These are phyloP conservation scores for Melipona quadrifasciata DNA, from an alignment of 1,140 invertebrate species.

Conservation along the genomic window DNA sequence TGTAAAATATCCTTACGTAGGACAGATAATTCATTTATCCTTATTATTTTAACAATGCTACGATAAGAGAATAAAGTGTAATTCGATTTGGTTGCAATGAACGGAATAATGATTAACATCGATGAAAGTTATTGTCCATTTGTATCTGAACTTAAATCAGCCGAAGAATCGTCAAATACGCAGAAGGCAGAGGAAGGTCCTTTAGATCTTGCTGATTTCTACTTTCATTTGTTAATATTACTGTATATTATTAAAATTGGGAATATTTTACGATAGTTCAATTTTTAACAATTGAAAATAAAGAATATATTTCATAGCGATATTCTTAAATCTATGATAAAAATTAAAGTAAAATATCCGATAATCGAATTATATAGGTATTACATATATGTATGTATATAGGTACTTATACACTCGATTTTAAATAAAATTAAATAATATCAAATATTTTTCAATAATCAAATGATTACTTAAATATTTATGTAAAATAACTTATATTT, in stretches of 20 bases:
- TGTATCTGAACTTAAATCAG: conserved; percentile 3
- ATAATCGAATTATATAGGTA: background rate
- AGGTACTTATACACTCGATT: too few species aligned
- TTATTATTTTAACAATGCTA: background rate
- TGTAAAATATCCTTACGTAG: background rate
- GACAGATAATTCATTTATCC: background rate
- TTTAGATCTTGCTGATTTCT: background rate
- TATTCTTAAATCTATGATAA: background rate
- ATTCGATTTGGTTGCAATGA: background rate
- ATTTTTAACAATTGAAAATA: background rate
- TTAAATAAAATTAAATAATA: background rate
- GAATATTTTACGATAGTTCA: background rate
- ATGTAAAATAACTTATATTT: background rate
- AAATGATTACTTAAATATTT: background rate
- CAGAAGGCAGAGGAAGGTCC: background rate
- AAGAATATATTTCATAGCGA: too few species aligned
- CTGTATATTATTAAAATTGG: background rate
- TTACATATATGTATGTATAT: background rate
- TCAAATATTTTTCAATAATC: too few species aligned
- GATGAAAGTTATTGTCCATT: conserved; percentile 40
- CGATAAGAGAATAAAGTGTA: background rate
- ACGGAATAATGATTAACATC: background rate
- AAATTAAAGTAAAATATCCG: background rate
- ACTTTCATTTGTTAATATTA: background rate
- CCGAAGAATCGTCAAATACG: background rate